Conservation (phyloP, 1,140 invertebrate genomes). For the Nasonia vitripennis region DNA sequence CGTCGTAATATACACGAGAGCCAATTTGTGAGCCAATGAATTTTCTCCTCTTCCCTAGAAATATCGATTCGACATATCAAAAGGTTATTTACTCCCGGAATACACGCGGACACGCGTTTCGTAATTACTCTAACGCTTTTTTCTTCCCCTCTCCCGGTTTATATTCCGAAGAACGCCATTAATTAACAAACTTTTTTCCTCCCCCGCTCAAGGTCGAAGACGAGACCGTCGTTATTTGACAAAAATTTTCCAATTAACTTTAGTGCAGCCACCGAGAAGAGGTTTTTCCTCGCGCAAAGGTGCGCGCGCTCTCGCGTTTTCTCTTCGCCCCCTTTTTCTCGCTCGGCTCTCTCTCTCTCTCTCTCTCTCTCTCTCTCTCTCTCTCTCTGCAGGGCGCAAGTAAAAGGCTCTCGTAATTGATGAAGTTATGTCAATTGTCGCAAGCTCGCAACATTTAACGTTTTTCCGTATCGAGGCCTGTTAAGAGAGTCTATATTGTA, state of each 20-base stretch:
- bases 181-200: constrained; percentile 30
- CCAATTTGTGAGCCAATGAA: no score
- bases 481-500: no score
- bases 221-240: constrained; percentile 17
- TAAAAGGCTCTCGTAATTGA: constrained; percentile 33
- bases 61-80: background rate
- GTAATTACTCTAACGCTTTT: constrained; percentile 21
- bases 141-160: background rate
- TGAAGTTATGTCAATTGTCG: constrained; percentile 31
- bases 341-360: background rate
- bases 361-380: no score
- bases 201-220: background rate
- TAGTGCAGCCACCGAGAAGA: constrained; percentile 17
- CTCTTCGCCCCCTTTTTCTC: background rate
- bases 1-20: no score
- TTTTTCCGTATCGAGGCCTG: background rate
- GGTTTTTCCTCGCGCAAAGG: constrained; percentile 7
- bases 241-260: constrained; percentile 42
- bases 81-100: background rate
- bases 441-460: background rate
- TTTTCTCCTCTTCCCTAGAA: no score
- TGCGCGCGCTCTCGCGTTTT: background rate
- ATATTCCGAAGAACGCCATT: constrained; percentile 19
- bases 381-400: background rate
- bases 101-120: background rate